Conservation (phyloP, 2,797 vertebrate genomes). For the Apodemus agrarius region DNA sequence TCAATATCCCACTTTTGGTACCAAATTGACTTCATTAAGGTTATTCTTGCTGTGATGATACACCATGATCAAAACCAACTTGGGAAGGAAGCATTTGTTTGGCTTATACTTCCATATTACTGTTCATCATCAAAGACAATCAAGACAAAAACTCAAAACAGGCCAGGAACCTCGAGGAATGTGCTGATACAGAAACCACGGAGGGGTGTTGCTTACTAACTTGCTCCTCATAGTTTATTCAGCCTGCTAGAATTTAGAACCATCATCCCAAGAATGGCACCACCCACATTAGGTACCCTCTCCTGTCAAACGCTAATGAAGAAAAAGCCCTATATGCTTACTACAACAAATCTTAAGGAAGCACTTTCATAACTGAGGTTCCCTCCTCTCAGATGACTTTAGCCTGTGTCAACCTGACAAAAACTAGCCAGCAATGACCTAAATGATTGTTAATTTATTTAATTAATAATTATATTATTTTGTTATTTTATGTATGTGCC, state of each 20-base stretch:
- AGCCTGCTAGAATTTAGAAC: neutral
- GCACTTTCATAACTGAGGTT: neutral
- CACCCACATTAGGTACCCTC: neutral
- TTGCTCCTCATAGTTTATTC: neutral
- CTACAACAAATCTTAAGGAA: neutral
- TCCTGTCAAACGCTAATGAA: neutral
- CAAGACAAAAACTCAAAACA: neutral
- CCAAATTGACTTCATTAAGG: neutral
- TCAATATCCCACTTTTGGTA: neutral
- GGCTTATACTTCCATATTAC: neutral
- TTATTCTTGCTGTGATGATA: neutral
- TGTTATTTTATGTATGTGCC: neutral
- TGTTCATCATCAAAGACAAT: neutral
- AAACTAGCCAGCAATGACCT: neutral
- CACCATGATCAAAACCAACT: neutral
- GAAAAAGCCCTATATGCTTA: neutral
- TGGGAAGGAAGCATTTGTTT: neutral
- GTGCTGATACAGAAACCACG: neutral
- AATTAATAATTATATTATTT: neutral
- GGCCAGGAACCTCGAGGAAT: neutral
- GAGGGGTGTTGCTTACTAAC: neutral
- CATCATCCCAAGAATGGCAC: neutral
- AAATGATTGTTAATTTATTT: neutral
- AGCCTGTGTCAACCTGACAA: neutral
- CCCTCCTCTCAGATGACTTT: neutral